phyloP scores from a whole-genome alignment of 2,888 invertebrate species.

The Chloromyia formosa region DNA sequence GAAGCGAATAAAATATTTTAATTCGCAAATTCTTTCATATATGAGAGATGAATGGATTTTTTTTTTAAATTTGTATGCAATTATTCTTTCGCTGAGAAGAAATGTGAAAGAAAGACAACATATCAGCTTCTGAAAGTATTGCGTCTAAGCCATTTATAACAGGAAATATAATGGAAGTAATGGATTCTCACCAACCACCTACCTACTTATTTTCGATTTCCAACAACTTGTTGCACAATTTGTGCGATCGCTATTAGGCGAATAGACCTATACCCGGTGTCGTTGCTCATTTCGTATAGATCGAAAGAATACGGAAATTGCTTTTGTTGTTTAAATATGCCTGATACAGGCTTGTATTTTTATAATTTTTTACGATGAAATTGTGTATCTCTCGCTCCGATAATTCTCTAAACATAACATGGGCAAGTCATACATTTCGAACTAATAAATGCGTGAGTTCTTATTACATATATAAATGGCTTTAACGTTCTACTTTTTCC shows the following conservation, averaged over 20 bases:
- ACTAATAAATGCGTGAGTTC: background rate
- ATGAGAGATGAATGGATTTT: conserved; percentile 40
- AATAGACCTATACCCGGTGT: background rate
- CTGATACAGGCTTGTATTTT: conserved; percentile 37
- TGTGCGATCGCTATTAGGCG: background rate
- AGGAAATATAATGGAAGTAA: background rate
- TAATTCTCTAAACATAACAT: no score
- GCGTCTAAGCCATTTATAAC: conserved; percentile 16
- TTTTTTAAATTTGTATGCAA: conserved; percentile 2
- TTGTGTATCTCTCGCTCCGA: no score
- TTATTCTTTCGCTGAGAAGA: background rate
- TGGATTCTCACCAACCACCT: background rate
- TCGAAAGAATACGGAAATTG: background rate
- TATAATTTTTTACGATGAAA: background rate
- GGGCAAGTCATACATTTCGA: background rate
- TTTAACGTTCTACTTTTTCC: conserved; percentile 10
- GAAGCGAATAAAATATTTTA: conserved; percentile 32
- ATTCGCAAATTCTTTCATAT: no score
- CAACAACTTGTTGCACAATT: no score
- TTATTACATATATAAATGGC: conserved; percentile 20
- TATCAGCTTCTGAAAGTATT: conserved; percentile 25
- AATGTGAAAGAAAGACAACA: conserved; percentile 37
- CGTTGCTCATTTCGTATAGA: no score
- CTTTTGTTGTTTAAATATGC: background rate
- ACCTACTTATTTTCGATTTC: no score